Evolutionary conservation across 2,888 invertebrate species (phyloP), one percentile per base, ranked within the genome.

Genomic region (Aquatica leii): DNA sequence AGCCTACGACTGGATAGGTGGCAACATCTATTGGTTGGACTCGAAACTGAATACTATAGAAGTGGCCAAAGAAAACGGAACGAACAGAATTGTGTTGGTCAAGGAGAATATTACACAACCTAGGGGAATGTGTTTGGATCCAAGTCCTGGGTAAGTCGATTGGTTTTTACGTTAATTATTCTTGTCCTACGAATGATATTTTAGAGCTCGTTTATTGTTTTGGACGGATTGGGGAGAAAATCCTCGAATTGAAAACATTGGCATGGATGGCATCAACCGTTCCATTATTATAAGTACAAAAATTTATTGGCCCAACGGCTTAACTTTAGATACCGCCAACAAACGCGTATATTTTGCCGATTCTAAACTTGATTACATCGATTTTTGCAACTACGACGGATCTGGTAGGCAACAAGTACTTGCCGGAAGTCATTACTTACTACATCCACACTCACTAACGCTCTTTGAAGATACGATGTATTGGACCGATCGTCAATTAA

Each of bases 211-310:
- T 2, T 93, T 93, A 88, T 84, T 99, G 59, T 99, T 99, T 85
- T 99, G 98, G 98, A 96, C 97, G 0, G 98, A 99, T 81, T 98
- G 98, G 98, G 98, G 98, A 41, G 95, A 97, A 80, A 93, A 97
- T 82, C 98, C 99, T 0, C 85, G 97, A 0, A 93, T 99, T 62
- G 98, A 99, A 79, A 85, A 97, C 60, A 92, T 97, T 4, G 97
- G 97, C 12, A 94, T 99, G 94, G 98, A 99, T 78, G 98, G 98
- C 0, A 90, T 90, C 0, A 90, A 91, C 74, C 87, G 97, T 3
- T 86, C 86, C 14, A 89, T 90, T 0, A 95, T 98, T 53, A 92
- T 98, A 50, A 92, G 90, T 43, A 95, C 95, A 0, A 97, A 97
- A 79, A 95, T 99, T 66, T 98, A 95, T 82, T 98, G 98, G 98